Evolutionary conservation across 2,113 vertebrate species (phyloP), one percentile per base, ranked within the genome.

Genomic region (Nymphicus hollandicus): DNA sequence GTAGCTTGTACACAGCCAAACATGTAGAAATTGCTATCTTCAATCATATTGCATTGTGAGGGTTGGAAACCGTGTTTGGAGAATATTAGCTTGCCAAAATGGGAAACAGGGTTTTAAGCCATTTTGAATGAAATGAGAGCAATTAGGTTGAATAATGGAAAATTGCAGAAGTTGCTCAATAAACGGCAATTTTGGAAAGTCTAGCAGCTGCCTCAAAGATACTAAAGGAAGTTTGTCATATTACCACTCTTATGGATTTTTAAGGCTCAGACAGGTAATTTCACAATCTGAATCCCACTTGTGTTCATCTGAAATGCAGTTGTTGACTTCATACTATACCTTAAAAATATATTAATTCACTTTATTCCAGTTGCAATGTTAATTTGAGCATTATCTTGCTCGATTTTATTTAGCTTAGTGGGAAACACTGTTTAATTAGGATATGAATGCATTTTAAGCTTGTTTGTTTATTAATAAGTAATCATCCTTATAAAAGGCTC

Each of bases 101-200:
- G 60, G 76, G 60, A 85, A 91, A 65, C 5, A 23, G 33, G 5
- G 24, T 9, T 93, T 88, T 52, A 79, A 94, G 66, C 37, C 37
- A 50, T 83, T 95, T 70, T 83, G 88, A 95, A 61, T 33, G 33
- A 83, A 93, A 88, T 2, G 22, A 90, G 90, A 73, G 68, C 60
- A 88, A 96, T 90, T 83, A 74, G 12, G 17, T 66, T 83, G 78
- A 96, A 92, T 83, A 90, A 93, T 71, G 86, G 80, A 88, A 93
- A 97, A 94, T 73, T 66, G 64, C 20, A 0, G 8, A 44, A 56
- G 41, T 83, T 86, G 55, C 55, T 93, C 80, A 81, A 73, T 90
- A 83, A 94, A 81, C 37, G 88, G 68, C 64, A 70, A 63, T 93
- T 91, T 84, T 77, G 63, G 8, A 23, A 80, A 89, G 46, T 53